Base-by-base conservation (phyloP, 2,797 vertebrate species). In the Etheostoma nigrum region DNA sequence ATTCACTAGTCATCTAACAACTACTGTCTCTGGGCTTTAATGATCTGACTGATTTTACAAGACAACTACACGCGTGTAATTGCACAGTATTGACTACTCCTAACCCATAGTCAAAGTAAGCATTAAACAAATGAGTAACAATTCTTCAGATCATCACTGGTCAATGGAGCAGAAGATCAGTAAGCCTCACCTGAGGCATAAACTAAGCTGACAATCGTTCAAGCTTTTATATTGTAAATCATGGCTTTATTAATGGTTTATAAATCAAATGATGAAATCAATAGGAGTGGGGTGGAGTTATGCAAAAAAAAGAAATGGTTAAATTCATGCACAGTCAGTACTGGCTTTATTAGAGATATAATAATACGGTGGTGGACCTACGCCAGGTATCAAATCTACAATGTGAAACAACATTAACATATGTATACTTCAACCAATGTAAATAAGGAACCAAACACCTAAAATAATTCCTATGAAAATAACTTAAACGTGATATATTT, bases 1-100 rank as follows among this genome's bases (percentile, higher is more conserved):
- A 84, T 83, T 89, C 85, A 87, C 79, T 61, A 68, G 75, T 85
- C 79, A 62, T 80, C 64, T 73, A 73, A 67, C 79, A 79, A 85
- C 78, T 69, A 75, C 87, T 88, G 86, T 89, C 87, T 93, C 85
- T 81, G 74, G 81, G 86, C 85, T 86, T 83, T 71, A 88, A 65
- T 74, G 81, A 75, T 71, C 82, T 85, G 89, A 93, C 90, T 91
- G 91, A 92, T 93, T 93, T 91, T 89, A 91, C 76, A 86, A 85
- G 84, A 80, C 80, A 68, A 75, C 84, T 57, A 78, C 83, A 86
- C 91, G 68, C 11, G 14, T 71, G 74, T 89, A 87, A 86, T 74
- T 90, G 72, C 78, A 85, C 67, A 76, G 78, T 78, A 90, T 77
- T 69, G 87, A 87, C 84, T 67, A 66, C 72, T 66, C 70, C 81